Conservation (phyloP, 2,113 vertebrate species). For the Reinhardtius hippoglossoides region DNA sequence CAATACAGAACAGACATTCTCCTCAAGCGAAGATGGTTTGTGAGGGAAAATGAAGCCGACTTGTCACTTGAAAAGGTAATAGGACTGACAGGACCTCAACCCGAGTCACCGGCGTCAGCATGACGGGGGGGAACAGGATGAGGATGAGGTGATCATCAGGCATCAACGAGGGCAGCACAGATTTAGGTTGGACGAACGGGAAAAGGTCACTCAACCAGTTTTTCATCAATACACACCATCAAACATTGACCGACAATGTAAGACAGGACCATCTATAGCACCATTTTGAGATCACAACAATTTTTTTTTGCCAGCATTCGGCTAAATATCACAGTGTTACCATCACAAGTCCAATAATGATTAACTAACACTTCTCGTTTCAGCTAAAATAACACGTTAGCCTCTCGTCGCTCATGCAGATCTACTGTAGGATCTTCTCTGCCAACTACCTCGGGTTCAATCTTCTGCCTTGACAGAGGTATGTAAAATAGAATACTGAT, state of each 20-base stretch:
- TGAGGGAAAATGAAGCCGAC: conserved; percentile 50
- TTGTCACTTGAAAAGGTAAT: conserved; percentile 47
- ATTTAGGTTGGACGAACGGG: conserved; percentile 35
- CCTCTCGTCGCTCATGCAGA: conserved; percentile 61
- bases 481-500: conserved; percentile 70
- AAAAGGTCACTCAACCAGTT: conserved; percentile 61
- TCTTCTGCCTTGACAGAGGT: conserved; percentile 36
- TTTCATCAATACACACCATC: conserved; percentile 67
- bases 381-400: conserved; percentile 55
- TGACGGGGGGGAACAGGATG: conserved; percentile 57
- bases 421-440: conserved; percentile 51
- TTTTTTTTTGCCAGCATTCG: conserved; percentile 53
- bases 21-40: conserved; percentile 40
- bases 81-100: conserved; percentile 52
- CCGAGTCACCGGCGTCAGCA: conserved; percentile 44
- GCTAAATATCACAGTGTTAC: conserved; percentile 80
- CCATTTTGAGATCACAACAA: conserved; percentile 72
- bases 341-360: conserved; percentile 74
- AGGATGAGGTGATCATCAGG: conserved; percentile 58
- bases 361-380: conserved; percentile 67
- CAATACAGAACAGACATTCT: conserved; percentile 46
- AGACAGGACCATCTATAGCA: conserved; percentile 71
- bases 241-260: conserved; percentile 61
- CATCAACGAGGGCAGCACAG: conserved; percentile 40
- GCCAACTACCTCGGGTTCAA: conserved; percentile 44